Base-by-base conservation (phyloP, 2,113 vertebrate genomes). In the Cheilinus undulatus region DNA sequence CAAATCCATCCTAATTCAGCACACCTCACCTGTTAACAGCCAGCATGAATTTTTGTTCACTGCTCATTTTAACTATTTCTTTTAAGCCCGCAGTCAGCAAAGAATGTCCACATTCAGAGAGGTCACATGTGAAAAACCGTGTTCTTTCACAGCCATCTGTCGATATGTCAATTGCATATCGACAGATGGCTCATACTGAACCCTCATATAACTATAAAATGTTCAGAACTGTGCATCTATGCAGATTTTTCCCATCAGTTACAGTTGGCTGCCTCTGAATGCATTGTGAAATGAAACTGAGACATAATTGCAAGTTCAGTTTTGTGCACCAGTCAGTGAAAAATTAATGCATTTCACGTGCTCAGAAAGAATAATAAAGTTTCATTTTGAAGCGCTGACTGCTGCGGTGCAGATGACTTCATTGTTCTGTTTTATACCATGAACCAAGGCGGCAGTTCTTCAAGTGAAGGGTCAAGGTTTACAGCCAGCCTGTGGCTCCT, bases 161-260 rank as follows among this genome's bases (percentile, higher is more conserved):
- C 80, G 73, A 78, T 56, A 53, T 78, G 80, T 64, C 80, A 74
- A 11, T 86, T 56, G 72, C 20, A 64, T 20, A 24, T 57, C 52
- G 27, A 78, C 64, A 79, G 65, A 65, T 69, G 48, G 76, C 59
- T 75, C 61, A 65, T 56, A 42, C 19, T 50, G 26, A 80, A 59
- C n/a, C 20, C 50, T 36, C 36, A 75, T n/a, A 68, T 40, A 40
- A 13, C 3, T 14, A 40, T 42, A 30, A 66, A 61, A 56, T 42
- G 40, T 50, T 30, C 66, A n/a, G 76, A 71, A 65, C 7, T 60
- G 69, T 67, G 61, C 52, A 28, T 30, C 14, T 30, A 12, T 74
- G 45, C 68, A 36, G 68, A n/a, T 45, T 43, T 38, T 51, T 54
- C 27, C 67, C 46, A 69, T 22, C 50, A 50, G 38, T 71, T 60